phyloP scores from a whole-genome alignment of 2,113 vertebrate genomes.

The Ameiurus melas region DNA sequence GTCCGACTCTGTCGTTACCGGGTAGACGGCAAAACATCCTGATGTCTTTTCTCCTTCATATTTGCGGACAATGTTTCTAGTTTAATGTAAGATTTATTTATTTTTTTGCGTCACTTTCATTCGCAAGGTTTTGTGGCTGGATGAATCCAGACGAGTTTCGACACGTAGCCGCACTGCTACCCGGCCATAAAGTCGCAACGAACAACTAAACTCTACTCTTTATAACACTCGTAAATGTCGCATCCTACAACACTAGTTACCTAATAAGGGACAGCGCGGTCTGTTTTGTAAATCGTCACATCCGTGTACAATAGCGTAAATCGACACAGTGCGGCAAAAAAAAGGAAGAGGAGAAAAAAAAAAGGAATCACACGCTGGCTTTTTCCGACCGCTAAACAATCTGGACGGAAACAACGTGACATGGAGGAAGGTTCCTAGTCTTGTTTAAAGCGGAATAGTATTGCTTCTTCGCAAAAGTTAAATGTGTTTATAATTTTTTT shows the following conservation, averaged over 20 bases:
- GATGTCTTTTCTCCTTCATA: background rate
- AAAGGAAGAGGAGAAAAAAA: background rate
- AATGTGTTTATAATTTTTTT: background rate
- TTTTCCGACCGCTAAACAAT: slow-evolving; percentile 24
- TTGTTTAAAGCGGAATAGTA: background rate
- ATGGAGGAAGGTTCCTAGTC: slow-evolving; percentile 34
- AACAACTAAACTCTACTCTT: background rate
- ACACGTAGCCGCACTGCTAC: slow-evolving; percentile 23
- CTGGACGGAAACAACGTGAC: slow-evolving; percentile 30
- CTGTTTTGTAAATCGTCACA: background rate
- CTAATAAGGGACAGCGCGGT: background rate
- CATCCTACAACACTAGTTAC: background rate
- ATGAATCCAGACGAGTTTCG: background rate
- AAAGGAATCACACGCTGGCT: slow-evolving; percentile 55
- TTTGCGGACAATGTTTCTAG: background rate
- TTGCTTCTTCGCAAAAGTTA: background rate
- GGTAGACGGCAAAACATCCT: background rate
- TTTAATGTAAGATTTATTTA: background rate
- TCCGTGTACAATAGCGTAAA: background rate
- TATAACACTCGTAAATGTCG: background rate
- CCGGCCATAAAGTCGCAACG: background rate
- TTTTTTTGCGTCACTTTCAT: background rate
- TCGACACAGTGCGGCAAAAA: background rate
- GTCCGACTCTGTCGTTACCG: background rate
- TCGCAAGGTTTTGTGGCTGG: background rate